Evolutionary conservation across 2,113 vertebrate species (phyloP).

Genomic region (Entelurus aequoreus): DNA sequence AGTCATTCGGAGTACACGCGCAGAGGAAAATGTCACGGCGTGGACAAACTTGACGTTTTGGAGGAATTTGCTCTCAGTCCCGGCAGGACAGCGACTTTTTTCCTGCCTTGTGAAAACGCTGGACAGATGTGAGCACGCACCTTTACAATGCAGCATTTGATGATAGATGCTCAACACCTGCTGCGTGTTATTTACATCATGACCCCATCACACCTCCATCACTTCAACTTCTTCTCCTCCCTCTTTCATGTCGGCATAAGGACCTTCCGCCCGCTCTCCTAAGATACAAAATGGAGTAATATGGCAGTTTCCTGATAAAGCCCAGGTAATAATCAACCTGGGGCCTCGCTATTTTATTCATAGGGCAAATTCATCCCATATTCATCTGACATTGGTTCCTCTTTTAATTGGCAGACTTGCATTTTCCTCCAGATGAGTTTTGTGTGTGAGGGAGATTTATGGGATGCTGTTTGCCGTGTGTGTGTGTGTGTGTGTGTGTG

Average conservation of each 20-base stretch:
- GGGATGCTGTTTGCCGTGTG: constrained; percentile 25
- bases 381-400: constrained; percentile 43
- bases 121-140: constrained; percentile 14
- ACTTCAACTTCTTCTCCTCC: constrained; percentile 10
- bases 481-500: too few species aligned
- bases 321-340: constrained; percentile 48
- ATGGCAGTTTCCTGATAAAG: constrained; percentile 49
- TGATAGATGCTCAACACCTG: too few species aligned
- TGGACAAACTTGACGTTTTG: constrained; percentile 30
- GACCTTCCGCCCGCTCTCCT: constrained; percentile 26
- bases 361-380: constrained; percentile 50
- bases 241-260: background rate
- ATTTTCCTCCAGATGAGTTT: constrained; percentile 47
- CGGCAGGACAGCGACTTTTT: constrained; percentile 31
- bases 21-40: constrained; percentile 55
- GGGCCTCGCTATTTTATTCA: constrained; percentile 50
- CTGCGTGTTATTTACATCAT: constrained; percentile 11
- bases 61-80: constrained; percentile 35
- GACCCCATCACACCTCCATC: too few species aligned
- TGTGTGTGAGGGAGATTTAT: constrained; percentile 46
- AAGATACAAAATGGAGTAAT: constrained; percentile 50
- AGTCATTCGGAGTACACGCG: constrained; percentile 51
- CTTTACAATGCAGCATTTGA: constrained; percentile 2
- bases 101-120: constrained; percentile 29
- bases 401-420: constrained; percentile 49